These are phyloP conservation scores for Pteria penguin DNA, from an alignment of 2,888 invertebrate species.

Conservation along the genomic window DNA sequence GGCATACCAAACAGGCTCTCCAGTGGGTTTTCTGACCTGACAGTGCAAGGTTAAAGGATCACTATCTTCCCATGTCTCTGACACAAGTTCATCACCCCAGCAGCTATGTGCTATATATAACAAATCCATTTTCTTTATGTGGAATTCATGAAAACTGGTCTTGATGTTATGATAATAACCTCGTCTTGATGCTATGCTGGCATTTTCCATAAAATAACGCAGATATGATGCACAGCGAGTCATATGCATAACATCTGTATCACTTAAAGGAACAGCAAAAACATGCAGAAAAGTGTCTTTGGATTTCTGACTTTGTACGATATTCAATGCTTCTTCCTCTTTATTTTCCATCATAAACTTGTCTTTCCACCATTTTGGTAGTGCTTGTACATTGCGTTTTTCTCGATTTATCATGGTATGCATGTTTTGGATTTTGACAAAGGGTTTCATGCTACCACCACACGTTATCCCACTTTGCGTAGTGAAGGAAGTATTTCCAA, in stretches of 20 bases:
- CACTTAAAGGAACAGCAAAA: conserved; percentile 61
- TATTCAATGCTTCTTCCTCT: neutral
- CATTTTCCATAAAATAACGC: conserved; percentile 63
- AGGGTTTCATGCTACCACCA: conserved; percentile 62
- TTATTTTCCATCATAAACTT: conserved; percentile 47
- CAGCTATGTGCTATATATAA: conserved; percentile 57
- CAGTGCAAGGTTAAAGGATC: conserved; percentile 54
- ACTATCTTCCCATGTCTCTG: conserved; percentile 63
- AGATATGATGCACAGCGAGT: conserved; percentile 68
- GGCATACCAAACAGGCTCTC: conserved; percentile 57
- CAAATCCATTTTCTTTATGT: conserved; percentile 59
- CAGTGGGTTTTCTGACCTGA: conserved; percentile 47
- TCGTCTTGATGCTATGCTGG: conserved; percentile 61
- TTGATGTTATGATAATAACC: conserved; percentile 56
- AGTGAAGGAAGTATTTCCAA: conserved; percentile 66
- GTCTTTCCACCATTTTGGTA: conserved; percentile 69
- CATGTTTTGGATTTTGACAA: conserved; percentile 61
- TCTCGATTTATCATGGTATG: conserved; percentile 60
- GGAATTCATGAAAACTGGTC: conserved; percentile 60
- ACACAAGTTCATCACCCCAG: conserved; percentile 63
- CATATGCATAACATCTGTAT: conserved; percentile 57
- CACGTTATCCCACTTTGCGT: conserved; percentile 55
- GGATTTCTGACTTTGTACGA: conserved; percentile 43
- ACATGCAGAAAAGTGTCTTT: conserved; percentile 44
- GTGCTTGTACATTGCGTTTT: conserved; percentile 47